Evolutionary conservation across 2,888 invertebrate genomes (phyloP).

Genomic region (Heliconius erato): DNA sequence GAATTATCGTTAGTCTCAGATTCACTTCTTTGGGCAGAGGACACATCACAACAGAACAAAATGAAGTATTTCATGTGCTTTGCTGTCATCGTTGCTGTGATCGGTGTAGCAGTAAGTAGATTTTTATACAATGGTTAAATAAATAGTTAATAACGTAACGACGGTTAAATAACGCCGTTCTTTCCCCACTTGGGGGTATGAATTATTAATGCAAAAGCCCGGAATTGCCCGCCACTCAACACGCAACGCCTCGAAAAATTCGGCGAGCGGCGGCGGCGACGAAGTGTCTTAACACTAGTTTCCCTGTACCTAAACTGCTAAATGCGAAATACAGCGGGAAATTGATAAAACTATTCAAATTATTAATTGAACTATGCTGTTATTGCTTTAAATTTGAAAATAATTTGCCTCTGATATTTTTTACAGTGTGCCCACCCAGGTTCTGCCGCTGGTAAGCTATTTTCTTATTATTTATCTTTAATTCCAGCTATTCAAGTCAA

Average conservation of each 20-base stretch:
- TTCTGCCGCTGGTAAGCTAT: slow-evolving; percentile 24
- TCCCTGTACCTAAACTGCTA: too few relatives aligned
- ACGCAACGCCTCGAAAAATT: too few relatives aligned
- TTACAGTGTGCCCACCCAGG: slow-evolving; percentile 26
- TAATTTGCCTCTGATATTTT: background rate
- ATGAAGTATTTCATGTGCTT: slow-evolving; percentile 29
- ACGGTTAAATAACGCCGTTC: too few relatives aligned
- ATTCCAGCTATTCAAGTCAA: background rate
- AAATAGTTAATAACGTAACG: too few relatives aligned
- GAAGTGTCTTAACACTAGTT: too few relatives aligned
- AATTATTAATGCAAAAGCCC: too few relatives aligned
- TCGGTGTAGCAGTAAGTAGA: slow-evolving; percentile 17
- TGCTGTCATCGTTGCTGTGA: background rate
- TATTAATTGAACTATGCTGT: background rate
- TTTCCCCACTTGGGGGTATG: too few relatives aligned
- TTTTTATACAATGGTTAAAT: background rate
- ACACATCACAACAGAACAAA: slow-evolving; percentile 1
- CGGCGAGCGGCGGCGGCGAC: too few relatives aligned
- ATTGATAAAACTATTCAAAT: background rate
- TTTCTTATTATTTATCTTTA: background rate
- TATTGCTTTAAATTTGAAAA: background rate
- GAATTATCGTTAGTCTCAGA: slow-evolving; percentile 15
- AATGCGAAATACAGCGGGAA: too few relatives aligned
- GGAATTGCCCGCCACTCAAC: too few relatives aligned
- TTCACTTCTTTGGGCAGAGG: background rate